Base-by-base conservation (phyloP, 2,113 vertebrate species). In the Progne subis region DNA sequence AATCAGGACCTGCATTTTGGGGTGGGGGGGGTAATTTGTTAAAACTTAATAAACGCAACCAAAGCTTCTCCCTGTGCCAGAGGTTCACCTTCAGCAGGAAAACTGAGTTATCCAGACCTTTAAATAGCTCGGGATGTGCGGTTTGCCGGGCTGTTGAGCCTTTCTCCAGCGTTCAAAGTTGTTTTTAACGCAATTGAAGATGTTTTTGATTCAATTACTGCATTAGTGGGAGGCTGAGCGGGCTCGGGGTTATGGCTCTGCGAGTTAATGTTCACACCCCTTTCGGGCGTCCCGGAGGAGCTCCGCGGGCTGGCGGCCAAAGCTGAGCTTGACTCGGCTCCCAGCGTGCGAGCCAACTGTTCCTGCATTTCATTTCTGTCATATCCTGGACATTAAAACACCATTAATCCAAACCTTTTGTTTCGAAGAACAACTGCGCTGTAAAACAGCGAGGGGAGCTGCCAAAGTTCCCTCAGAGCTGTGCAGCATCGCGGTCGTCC, bases 311-410 rank as follows among this genome's bases (percentile, higher is more conserved):
- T 84, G 53, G 6, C 32, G 3, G 95, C 96, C 96, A 96, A 83
- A 68, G 91, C 63, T 82, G 85, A 82, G 95, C 97, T 95, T 94
- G 95, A 96, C 93, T 96, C 64, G 49, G 90, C 88, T 96, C 90
- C 93, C 86, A 86, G 94, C 28, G 64, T 46, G 83, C 88, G 80
- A 95, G 95, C 97, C 94, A 96, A 93, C 92, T 91, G 94, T 95
- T 97, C 91, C 96, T 81, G 70, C 91, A 86, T 96, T 95, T 97
- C 95, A 91, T 94, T 96, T 96, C 97, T 96, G 95, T 96, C 90
- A 74, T 93, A 94, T 96, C 97, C 95, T 95, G 92, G 91, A 84
- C 94, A 68, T 93, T 96, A 96, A 96, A 97, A 96, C 84, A 64
- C 85, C 95, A 84, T 95, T 93, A 95, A 86, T 95, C 92, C 79